phyloP scores from a whole-genome alignment of 1,140 invertebrate species.

The Papilio dardanus region DNA sequence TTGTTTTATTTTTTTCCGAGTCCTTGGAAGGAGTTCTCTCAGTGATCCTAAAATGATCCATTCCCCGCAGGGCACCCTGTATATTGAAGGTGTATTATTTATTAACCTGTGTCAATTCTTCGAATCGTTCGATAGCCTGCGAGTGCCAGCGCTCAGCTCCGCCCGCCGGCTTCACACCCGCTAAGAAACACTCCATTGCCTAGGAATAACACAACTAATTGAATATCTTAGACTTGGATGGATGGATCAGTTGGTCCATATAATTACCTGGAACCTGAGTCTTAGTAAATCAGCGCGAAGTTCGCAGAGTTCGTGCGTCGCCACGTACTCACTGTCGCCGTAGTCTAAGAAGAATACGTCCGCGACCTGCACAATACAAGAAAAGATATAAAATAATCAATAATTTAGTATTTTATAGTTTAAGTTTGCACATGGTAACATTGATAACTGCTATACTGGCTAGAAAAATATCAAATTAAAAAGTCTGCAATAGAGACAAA shows the following conservation, averaged over 20 bases:
- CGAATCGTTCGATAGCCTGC: slow-evolving; percentile 87
- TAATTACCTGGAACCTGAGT: slow-evolving; percentile 49
- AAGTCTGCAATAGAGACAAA: no score
- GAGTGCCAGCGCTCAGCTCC: slow-evolving; percentile 74
- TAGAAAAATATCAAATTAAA: no score
- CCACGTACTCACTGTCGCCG: slow-evolving; percentile 87
- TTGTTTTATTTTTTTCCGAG: no score
- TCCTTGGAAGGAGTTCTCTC: no score
- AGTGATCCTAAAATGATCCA: no score
- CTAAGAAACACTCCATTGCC: slow-evolving; percentile 91
- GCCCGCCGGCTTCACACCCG: slow-evolving; percentile 84
- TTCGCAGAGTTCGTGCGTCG: slow-evolving; percentile 51
- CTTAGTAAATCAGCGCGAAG: background rate
- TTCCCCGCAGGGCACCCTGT: no score
- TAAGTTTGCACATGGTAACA: no score
- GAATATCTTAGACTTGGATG: slow-evolving; percentile 21
- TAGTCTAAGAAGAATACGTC: slow-evolving; percentile 92
- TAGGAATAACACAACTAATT: slow-evolving; percentile 54
- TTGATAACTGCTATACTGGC: no score
- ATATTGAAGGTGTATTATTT: background rate
- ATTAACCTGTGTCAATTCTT: slow-evolving; percentile 85
- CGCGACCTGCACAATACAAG: slow-evolving; percentile 75
- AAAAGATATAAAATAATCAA: no score
- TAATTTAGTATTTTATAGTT: no score
- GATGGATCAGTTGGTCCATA: no score